Evolutionary conservation across 2,888 invertebrate species (phyloP), one percentile per base, ranked within the genome.

Genomic region (Lissocephala sabroskyi): DNA sequence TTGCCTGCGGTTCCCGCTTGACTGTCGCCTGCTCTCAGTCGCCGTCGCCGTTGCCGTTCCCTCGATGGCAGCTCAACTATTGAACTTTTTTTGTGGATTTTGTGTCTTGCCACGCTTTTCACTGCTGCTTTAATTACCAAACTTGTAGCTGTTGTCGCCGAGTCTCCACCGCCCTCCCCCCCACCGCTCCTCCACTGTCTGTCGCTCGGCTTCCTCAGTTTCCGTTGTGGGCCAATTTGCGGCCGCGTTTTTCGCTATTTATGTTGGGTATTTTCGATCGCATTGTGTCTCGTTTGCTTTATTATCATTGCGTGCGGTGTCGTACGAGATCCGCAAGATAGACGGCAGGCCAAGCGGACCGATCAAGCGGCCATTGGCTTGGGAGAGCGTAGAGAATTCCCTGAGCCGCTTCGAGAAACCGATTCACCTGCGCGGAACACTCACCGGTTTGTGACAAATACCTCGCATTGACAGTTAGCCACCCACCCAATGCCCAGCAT

Each of bases 41-140:
- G n/a, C n/a, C n/a, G n/a, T n/a, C n/a, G n/a, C n/a, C n/a, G n/a
- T n/a, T n/a, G n/a, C n/a, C n/a, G n/a, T n/a, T n/a, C n/a, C n/a
- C n/a, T 23, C 4, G 3, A 23, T 7, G 7, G 23, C 3, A 35
- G 16, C 16, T 40, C 58, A 60, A 62, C 60, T 73, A 68, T 68
- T 65, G 68, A 62, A 61, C 53, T 44, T 49, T 46, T 33, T 45
- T 50, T 57, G 52, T 46, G 39, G 52, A 19, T 45, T 43, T 41
- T 32, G n/a, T n/a, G 16, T 37, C 11, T 52, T 28, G 42, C 41
- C 10, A 23, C 29, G 32, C 55, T 54, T 51, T 54, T 53, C 53
- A 53, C 63, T 60, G 51, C 59, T 53, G 53, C 70, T 56, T 63
- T 65, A 56, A 60, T 60, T 45, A 52, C 42, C 56, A 49, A 26